These are phyloP conservation scores for Rugalucina vietnamica DNA, from an alignment of 2,888 invertebrate genomes.

Conservation along the genomic window DNA sequence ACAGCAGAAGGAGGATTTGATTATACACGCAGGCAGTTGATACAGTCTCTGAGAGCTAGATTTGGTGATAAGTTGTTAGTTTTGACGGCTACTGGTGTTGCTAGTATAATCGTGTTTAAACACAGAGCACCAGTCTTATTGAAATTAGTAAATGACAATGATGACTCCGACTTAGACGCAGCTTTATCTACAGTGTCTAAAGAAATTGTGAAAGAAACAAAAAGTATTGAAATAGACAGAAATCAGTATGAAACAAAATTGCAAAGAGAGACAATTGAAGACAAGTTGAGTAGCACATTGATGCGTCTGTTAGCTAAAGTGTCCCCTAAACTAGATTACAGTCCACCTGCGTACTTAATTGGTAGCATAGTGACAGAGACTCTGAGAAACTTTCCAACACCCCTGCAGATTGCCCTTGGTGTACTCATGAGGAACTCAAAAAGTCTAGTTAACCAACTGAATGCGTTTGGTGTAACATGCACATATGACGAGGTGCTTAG, in stretches of 20 bases:
- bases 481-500: slow-evolving; percentile 60
- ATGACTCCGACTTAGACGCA: slow-evolving; percentile 20
- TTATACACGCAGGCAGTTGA: not conserved
- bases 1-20: not conserved
- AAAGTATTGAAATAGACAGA: not conserved
- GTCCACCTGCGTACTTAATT: not conserved
- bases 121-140: slow-evolving; percentile 15
- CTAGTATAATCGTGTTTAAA: slow-evolving; percentile 39
- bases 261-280: not conserved
- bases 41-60: not conserved
- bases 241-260: slow-evolving; percentile 16
- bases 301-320: not conserved
- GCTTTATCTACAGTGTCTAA: slow-evolving; percentile 8
- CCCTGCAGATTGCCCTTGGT: not conserved
- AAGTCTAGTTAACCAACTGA: slow-evolving; percentile 1
- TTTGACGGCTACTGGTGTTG: slow-evolving; percentile 21
- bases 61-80: slow-evolving; percentile 40
- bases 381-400: not conserved
- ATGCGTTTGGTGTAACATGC: not conserved
- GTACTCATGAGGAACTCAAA: slow-evolving; percentile 26
- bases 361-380: not conserved
- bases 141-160: slow-evolving; percentile 13
- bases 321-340: not conserved
- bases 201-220: slow-evolving; percentile 14
- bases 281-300: not conserved